phyloP scores from a whole-genome alignment of 2,797 vertebrate genomes.

The Holocentrus rufus region DNA sequence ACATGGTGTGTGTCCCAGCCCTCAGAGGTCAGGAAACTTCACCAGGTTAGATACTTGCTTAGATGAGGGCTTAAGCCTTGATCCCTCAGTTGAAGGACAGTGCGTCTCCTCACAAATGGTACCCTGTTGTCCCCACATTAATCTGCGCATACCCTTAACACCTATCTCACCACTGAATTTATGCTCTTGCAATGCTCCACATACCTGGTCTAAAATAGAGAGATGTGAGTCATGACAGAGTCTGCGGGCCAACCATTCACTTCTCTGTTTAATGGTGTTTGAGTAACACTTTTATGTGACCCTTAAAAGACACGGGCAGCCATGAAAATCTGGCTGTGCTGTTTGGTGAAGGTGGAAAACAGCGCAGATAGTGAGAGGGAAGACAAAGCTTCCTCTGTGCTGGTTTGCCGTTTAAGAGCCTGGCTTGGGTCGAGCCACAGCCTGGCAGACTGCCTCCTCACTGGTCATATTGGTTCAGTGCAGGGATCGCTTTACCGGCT shows the following conservation, averaged over 20 bases:
- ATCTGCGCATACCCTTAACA: slow-evolving; percentile 9
- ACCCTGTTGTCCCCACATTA: background rate
- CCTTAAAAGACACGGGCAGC: slow-evolving; percentile 58
- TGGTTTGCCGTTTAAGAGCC: slow-evolving; percentile 37
- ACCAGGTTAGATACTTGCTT: too few relatives aligned
- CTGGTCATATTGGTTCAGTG: slow-evolving; percentile 32
- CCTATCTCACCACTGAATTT: slow-evolving; percentile 17
- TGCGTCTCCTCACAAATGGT: background rate
- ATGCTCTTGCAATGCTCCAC: slow-evolving; percentile 13
- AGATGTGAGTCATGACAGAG: slow-evolving; percentile 52
- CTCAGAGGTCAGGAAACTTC: too few relatives aligned
- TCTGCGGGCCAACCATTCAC: slow-evolving; percentile 48
- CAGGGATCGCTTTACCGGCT: slow-evolving; percentile 52
- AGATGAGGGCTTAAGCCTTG: too few relatives aligned
- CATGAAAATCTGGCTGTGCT: slow-evolving; percentile 35
- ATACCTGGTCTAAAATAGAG: slow-evolving; percentile 39
- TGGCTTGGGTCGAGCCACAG: slow-evolving; percentile 43
- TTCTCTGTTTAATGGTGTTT: slow-evolving; percentile 58
- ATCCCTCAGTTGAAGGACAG: too few relatives aligned
- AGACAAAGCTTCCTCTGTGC: slow-evolving; percentile 69
- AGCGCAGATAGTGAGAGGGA: slow-evolving; percentile 24
- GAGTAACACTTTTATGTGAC: slow-evolving; percentile 59
- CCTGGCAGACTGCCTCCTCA: slow-evolving; percentile 49
- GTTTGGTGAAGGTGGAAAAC: slow-evolving; percentile 57
- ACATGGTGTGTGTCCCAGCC: too few relatives aligned